These are phyloP conservation scores for Dichetophora obliterata DNA, from an alignment of 2,888 invertebrate species.

Conservation along the genomic window DNA sequence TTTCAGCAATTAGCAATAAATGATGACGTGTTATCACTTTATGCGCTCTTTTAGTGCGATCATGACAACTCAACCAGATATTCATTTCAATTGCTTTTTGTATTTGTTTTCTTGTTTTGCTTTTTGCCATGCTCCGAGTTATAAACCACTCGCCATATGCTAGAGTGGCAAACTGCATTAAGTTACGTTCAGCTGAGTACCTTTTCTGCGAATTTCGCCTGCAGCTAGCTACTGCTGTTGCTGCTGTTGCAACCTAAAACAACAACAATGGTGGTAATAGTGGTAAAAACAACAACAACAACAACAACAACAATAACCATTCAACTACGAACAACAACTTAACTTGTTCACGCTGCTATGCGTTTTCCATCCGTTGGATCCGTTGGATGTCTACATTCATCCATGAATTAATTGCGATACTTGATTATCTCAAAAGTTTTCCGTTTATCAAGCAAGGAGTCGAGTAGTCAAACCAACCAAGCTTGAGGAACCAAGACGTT, in stretches of 20 bases:
- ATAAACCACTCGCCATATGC: too few relatives aligned
- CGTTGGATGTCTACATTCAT: constrained; percentile 52
- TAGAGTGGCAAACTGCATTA: too few relatives aligned
- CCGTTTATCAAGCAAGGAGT: constrained; percentile 47
- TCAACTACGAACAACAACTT: constrained; percentile 8
- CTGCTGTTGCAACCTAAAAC: neutral
- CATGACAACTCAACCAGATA: too few relatives aligned
- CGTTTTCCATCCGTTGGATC: constrained; percentile 46
- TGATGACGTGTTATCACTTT: too few relatives aligned
- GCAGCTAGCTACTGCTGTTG: too few relatives aligned
- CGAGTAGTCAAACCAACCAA: neutral
- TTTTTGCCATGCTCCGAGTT: too few relatives aligned
- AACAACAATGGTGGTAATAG: neutral
- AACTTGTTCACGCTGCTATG: constrained; percentile 48
- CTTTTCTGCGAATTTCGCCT: too few relatives aligned
- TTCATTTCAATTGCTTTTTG: too few relatives aligned
- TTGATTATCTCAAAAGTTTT: constrained; percentile 56
- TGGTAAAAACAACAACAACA: neutral
- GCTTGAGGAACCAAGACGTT: neutral
- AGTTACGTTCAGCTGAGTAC: too few relatives aligned
- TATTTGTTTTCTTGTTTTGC: too few relatives aligned
- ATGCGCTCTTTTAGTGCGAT: too few relatives aligned
- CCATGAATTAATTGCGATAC: constrained; percentile 56
- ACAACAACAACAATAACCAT: neutral
- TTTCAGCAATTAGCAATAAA: neutral